phyloP scores from a whole-genome alignment of 2,797 vertebrate genomes.

The Manis crassicaudata region DNA sequence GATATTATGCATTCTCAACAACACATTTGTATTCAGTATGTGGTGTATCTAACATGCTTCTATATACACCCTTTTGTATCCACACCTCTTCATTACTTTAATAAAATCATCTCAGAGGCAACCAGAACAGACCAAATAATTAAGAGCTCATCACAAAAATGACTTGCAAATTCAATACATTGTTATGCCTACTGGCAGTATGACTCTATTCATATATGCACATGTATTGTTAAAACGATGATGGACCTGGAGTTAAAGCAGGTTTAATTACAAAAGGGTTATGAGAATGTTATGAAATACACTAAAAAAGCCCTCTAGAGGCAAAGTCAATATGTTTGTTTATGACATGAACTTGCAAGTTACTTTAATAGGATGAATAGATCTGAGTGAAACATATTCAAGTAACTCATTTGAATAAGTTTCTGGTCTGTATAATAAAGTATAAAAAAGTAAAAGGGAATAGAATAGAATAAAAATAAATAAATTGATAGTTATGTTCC shows the following conservation, averaged over 20 bases:
- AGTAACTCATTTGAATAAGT: background rate
- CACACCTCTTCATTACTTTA: conserved; percentile 26
- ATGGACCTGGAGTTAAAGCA: background rate
- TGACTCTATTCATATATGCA: conserved; percentile 38
- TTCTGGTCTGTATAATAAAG: background rate
- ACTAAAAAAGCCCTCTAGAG: conserved; percentile 27
- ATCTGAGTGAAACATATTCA: background rate
- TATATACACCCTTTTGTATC: background rate
- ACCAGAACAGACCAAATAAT: conserved; percentile 72
- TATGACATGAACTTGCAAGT: conserved; percentile 44
- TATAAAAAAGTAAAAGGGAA: background rate
- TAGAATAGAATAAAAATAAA: background rate
- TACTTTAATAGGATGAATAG: background rate
- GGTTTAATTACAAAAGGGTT: conserved; percentile 62
- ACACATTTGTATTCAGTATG: background rate
- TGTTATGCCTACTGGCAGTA: background rate
- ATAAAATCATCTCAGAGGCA: conserved; percentile 26
- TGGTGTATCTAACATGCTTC: background rate
- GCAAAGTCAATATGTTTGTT: conserved; percentile 20
- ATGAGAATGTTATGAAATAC: conserved; percentile 62
- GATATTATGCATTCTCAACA: background rate
- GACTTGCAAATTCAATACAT: conserved; percentile 44
- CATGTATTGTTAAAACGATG: background rate
- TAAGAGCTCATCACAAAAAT: conserved; percentile 52
- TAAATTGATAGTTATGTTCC: background rate